phyloP scores from a whole-genome alignment of 2,888 invertebrate genomes.

The Lycophotia porphyrea region DNA sequence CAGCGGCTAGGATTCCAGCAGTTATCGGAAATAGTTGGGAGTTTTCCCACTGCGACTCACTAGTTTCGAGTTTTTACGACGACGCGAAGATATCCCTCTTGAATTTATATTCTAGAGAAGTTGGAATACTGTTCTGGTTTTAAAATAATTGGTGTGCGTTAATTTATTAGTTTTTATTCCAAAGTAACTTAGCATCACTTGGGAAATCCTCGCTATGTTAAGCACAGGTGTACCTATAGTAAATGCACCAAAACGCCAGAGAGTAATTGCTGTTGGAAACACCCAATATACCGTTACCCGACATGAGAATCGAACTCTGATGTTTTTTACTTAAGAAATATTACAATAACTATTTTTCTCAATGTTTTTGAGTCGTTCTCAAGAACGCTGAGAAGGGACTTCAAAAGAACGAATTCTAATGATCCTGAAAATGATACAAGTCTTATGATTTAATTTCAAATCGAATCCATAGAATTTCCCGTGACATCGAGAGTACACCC shows the following conservation, averaged over 20 bases:
- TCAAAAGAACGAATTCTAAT: background rate
- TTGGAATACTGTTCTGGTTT: background rate
- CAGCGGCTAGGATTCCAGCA: constrained; percentile 40
- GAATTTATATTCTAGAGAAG: constrained; percentile 7
- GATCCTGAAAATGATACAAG: background rate
- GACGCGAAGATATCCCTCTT: constrained; percentile 7
- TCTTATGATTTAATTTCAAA: background rate
- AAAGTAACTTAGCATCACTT: background rate
- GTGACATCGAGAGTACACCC: background rate
- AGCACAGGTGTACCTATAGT: background rate
- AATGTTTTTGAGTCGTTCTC: too few species aligned
- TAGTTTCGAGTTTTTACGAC: constrained; percentile 44
- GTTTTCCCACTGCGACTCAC: constrained; percentile 55
- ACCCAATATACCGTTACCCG: background rate
- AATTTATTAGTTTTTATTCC: background rate
- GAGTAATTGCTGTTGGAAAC: background rate
- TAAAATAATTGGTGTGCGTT: background rate
- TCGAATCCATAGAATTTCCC: background rate
- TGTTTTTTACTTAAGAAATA: background rate
- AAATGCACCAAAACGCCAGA: background rate
- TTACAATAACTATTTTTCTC: background rate
- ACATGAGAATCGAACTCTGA: background rate
- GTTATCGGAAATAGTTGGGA: constrained; percentile 57
- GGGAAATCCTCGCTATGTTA: background rate
- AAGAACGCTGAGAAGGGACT: background rate